Conservation (phyloP, 1,140 invertebrate genomes). For the Eciton burchellii region DNA sequence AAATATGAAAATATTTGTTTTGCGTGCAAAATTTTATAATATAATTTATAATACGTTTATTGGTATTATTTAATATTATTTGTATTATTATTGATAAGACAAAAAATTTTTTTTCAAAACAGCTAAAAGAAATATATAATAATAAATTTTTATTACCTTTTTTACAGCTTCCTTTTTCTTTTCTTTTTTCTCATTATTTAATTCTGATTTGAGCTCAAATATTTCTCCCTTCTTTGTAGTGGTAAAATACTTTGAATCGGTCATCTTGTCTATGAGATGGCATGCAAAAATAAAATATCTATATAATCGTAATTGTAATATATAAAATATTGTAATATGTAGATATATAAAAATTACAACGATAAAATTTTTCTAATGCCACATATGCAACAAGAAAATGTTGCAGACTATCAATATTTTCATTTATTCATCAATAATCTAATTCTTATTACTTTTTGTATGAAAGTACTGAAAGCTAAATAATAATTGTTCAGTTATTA, state of each 20-base stretch:
- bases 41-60: slow-evolving; percentile 21
- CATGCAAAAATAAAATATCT: slow-evolving; percentile 7
- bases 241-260: slow-evolving; percentile 99
- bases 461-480: background rate
- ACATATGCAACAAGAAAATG: background rate
- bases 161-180: slow-evolving; percentile 99
- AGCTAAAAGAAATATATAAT: slow-evolving; percentile 4
- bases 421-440: background rate
- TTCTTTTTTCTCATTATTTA: slow-evolving; percentile 99
- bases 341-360: too few relatives aligned
- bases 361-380: slow-evolving; percentile 32
- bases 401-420: background rate
- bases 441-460: background rate
- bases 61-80: too few relatives aligned
- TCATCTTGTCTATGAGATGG: slow-evolving; percentile 89
- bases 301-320: background rate
- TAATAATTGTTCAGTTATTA: background rate
- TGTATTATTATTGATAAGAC: slow-evolving; percentile 32
- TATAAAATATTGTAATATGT: too few relatives aligned
- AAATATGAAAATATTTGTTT: slow-evolving; percentile 39
- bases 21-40: slow-evolving; percentile 18
- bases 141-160: slow-evolving; percentile 88
- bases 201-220: slow-evolving; percentile 99
- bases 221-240: slow-evolving; percentile 99
- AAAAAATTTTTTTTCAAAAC: slow-evolving; percentile 5